Evolutionary conservation across 2,888 invertebrate species (phyloP).

Genomic region (Acronicta leporina): DNA sequence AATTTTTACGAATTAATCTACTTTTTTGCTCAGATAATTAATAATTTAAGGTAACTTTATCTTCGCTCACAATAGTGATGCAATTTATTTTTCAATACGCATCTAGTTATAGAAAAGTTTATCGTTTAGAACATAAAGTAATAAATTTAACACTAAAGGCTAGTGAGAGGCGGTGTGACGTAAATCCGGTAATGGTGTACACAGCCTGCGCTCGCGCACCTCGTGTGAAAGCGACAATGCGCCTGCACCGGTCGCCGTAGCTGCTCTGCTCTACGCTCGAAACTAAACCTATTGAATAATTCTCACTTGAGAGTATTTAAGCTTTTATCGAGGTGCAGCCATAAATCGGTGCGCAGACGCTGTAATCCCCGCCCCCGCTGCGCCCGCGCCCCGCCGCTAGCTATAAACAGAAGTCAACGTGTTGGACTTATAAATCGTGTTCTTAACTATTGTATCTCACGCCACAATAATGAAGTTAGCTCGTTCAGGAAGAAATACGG

Average conservation of each 20-base stretch:
- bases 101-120: constrained; percentile 39
- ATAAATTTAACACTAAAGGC: constrained; percentile 49
- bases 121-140: constrained; percentile 29
- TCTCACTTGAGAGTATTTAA: constrained; percentile 86
- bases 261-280: constrained; percentile 53
- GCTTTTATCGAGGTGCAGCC: constrained; percentile 86
- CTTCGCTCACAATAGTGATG: constrained; percentile 21
- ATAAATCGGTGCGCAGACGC: constrained; percentile 87
- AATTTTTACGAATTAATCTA: too few relatives aligned
- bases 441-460: constrained; percentile 89
- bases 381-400: constrained; percentile 80
- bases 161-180: constrained; percentile 44
- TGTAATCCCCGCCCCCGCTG: constrained; percentile 85
- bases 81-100: constrained; percentile 24
- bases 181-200: constrained; percentile 53
- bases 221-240: constrained; percentile 43
- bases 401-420: constrained; percentile 89
- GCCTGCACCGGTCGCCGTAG: constrained; percentile 43
- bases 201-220: constrained; percentile 10
- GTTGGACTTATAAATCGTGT: constrained; percentile 88
- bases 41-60: background rate
- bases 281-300: constrained; percentile 79
- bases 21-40: too few relatives aligned
- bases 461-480: constrained; percentile 89
- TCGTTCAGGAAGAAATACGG: constrained; percentile 88